A percentile compares a stretch with the other conserved stretches of the same genome.
phyloP scores from a whole-genome alignment of 92 coral and sea anemone genomes.

The Phenganax stokvisi region DNA sequence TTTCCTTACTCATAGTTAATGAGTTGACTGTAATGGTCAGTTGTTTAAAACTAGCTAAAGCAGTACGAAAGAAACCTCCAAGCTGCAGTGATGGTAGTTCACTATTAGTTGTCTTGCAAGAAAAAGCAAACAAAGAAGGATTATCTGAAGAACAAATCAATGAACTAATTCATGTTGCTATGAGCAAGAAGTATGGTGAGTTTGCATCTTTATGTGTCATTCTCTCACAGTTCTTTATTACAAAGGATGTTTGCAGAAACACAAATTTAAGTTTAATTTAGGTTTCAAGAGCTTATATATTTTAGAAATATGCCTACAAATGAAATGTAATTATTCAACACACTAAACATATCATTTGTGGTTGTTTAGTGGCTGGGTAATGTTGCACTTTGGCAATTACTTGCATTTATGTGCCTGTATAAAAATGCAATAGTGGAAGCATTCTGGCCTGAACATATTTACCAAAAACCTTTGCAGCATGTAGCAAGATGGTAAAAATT shows the following conservation, averaged over 20 bases:
- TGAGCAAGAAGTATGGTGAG: slow-evolving; percentile 70
- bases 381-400: neutral
- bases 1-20: too few species aligned
- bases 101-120: slow-evolving; percentile 57
- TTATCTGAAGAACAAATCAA: slow-evolving; percentile 59
- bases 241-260: too few species aligned
- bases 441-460: too few species aligned
- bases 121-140: slow-evolving; percentile 55
- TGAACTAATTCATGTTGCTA: slow-evolving; percentile 63
- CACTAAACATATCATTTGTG: neutral
- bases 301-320: too few species aligned
- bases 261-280: too few species aligned
- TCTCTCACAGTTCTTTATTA: too few species aligned
- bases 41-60: neutral
- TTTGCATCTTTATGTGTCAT: neutral
- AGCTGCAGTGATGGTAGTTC: slow-evolving; percentile 22
- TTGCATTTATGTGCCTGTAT: neutral
- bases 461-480: too few species aligned
- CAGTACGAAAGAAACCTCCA: slow-evolving; percentile 28
- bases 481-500: too few species aligned
- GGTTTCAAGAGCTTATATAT: too few species aligned
- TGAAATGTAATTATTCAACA: neutral
- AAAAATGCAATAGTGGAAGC: neutral
- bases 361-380: neutral
- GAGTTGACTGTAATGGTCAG: too few species aligned